Base-by-base conservation (phyloP, 2,113 vertebrate species). In the Argyrosomus japonicus region DNA sequence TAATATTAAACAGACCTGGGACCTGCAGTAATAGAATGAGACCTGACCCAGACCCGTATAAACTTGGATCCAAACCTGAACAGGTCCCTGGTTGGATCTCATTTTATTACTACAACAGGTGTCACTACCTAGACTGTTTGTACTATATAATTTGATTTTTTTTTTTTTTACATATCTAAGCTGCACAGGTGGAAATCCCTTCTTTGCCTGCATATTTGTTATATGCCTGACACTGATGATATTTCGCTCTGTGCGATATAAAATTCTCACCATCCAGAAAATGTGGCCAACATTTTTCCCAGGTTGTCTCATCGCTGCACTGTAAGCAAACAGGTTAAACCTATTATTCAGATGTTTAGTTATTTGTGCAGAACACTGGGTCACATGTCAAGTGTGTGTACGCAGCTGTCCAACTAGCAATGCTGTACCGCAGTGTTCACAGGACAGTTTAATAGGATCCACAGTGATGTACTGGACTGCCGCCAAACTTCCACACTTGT, bases 401-500 rank as follows among this genome's bases (percentile, higher is more conserved):
- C 77, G 75, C 81, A 87, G 84, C 86, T 82, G 65, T 73, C 73
- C 23, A 32, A 5, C 47, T 36, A 60, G 75, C 65, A 64, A n/a
- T 12, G 23, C 57, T 77, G 72, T 19, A 51, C 84, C 60, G 68
- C 40, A 1, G 43, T 65, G 75, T 89, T 88, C 83, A 81, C 73
- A 64, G 77, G 76, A 82, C 79, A 81, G 64, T 88, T 90, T 93
- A 92, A 93, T 88, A 67, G 81, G 87, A 92, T 91, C 84, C 83
- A 73, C 84, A 64, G 83, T 75, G 80, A 79, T 72, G 77, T 68
- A 68, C 86, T 93, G 92, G 92, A 89, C 65, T 12, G 56, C 43
- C 57, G 93, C 93, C 93, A 94, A 77, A 77, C 75, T 69, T 80
- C 61, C 75, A 70, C 88, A 70, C 82, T 86, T 87, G 87, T 90